Conservation (phyloP, 2,113 vertebrate species). For the Pristiophorus japonicus region DNA sequence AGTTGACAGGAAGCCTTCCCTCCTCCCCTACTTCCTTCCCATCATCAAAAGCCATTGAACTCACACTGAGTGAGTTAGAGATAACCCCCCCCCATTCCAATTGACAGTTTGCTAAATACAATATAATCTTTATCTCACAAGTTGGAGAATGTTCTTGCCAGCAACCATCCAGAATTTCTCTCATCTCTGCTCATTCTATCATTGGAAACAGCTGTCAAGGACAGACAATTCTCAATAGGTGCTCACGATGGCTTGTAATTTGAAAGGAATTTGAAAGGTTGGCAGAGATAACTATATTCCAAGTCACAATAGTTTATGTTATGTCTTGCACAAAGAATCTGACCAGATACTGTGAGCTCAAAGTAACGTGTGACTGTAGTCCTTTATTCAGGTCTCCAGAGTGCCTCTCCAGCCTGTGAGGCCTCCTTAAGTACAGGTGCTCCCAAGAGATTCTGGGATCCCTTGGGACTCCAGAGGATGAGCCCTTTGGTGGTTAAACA, state of each 20-base stretch:
- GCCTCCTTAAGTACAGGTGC: no score
- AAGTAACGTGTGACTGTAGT: no score
- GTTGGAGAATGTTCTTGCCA: not conserved
- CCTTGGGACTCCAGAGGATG: no score
- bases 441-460: no score
- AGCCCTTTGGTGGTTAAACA: no score
- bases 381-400: no score
- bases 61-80: not conserved
- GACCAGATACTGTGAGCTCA: no score
- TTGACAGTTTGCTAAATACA: not conserved
- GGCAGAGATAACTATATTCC: not conserved
- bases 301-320: not conserved
- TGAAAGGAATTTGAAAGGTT: not conserved
- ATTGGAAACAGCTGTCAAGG: not conserved
- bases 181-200: constrained; percentile 6
- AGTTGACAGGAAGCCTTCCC: not conserved
- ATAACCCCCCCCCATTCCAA: not conserved
- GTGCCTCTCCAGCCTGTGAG: no score
- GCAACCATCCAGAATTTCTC: not conserved
- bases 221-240: constrained; percentile 18
- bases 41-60: not conserved
- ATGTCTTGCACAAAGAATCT: no score
- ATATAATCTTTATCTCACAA: not conserved
- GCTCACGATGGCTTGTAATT: not conserved
- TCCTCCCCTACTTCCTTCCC: not conserved